Base-by-base conservation (phyloP, 2,113 vertebrate species). In the Apteryx owenii region DNA sequence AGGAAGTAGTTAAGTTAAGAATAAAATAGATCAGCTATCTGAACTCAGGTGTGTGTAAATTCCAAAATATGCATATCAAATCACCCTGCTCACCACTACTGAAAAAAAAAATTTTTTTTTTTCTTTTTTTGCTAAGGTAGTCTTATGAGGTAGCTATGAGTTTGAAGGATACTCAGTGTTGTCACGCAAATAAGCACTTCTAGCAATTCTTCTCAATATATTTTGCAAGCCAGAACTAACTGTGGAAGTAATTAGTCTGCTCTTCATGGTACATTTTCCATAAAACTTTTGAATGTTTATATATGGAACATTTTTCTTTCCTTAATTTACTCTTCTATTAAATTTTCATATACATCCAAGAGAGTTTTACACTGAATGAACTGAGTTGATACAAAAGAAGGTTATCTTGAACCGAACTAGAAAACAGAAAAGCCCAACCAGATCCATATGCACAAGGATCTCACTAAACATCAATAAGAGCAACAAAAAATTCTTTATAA, bases 301-400 rank as follows among this genome's bases (percentile, higher is more conserved):
- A 80, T 66, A 62, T 80, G 36, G 15, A 88, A 90, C 11, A 2
- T 1, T 82, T 89, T 85, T 69, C 19, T 88, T 96, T 73, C 70
- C 87, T 88, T 80, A 89, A 85, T 93, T 91, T 70, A 53, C 14
- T 91, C 64, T 54, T 85, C 26, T 84, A 73, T 81, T 93, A 90
- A 33, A 28, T 88, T 85, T 96, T 81, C 2, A 0, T 75, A 6
- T 65, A 88, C 31, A 44, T 88, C 8, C 48, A 90, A 88, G 29
- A 5, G 4, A 93, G 69, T 1, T 2, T 82, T 73, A 29, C 44
- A 58, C 7, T 62, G 80, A 83, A 77, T 62, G 9, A 89, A 91
- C 53, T 58, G 3, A 94, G 64, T n/a, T 8, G 28, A 61, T 81
- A 26, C 9, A 48, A 91, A 81, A 12, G 71, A 80, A 91, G n/a